Conservation (phyloP, 2,797 vertebrate genomes). For the Rhabdomys pumilio region DNA sequence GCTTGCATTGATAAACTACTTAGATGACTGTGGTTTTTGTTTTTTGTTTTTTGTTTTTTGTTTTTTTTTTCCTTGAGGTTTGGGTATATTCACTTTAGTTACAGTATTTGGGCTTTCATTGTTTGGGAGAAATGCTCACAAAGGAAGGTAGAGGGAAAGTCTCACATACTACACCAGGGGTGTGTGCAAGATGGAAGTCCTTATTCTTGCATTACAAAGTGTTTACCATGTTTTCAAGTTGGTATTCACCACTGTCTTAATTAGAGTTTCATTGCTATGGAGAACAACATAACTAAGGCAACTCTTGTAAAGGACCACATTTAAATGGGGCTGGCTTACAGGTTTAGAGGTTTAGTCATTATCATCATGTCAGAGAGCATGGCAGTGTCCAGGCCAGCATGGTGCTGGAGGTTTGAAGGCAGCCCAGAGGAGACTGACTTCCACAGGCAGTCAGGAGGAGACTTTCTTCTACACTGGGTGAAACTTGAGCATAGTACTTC, state of each 20-base stretch:
- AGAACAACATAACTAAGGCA: not conserved
- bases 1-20: not conserved
- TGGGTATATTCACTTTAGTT: not conserved
- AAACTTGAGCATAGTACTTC: not conserved
- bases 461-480: not conserved
- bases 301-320: not conserved
- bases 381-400: not conserved
- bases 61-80: constrained; percentile 20
- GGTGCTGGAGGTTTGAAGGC: not conserved
- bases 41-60: too few species aligned
- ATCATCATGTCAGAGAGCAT: not conserved
- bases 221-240: not conserved
- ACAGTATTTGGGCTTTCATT: not conserved
- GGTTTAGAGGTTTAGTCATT: not conserved
- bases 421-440: not conserved
- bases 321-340: not conserved
- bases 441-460: not conserved
- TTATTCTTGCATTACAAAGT: not conserved
- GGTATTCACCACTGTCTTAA: not conserved
- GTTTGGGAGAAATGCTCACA: not conserved
- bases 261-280: not conserved
- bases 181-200: rapidly evolving
- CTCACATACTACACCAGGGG: rapidly evolving
- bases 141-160: not conserved
- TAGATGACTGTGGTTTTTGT: not conserved